A percentile compares a stretch with the other conserved stretches of the same genome.
Evolutionary conservation across 2,113 vertebrate genomes (phyloP).

Genomic region (Ochotona princeps): DNA sequence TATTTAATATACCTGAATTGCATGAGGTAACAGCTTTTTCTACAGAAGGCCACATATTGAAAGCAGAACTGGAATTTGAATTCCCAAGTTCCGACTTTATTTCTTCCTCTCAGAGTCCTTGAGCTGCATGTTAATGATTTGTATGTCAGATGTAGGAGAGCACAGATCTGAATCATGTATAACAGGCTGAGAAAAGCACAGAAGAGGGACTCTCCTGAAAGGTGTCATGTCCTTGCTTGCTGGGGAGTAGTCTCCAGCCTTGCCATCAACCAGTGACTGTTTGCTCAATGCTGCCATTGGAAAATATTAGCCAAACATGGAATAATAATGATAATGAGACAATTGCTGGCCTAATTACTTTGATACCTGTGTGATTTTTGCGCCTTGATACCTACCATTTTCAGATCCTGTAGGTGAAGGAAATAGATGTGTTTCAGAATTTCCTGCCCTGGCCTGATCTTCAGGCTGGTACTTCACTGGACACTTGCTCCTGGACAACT

Average conservation of each 20-base stretch:
- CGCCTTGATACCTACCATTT: neutral
- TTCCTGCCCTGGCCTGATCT: neutral
- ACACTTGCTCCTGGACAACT: conserved; percentile 7
- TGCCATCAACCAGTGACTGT: neutral
- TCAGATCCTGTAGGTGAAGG: neutral
- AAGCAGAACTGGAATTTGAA: neutral
- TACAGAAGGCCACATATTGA: neutral
- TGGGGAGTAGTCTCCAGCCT: neutral
- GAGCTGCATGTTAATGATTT: neutral
- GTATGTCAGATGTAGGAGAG: neutral
- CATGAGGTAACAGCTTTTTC: neutral
- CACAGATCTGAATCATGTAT: neutral
- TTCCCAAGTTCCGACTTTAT: neutral
- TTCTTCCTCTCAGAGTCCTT: neutral
- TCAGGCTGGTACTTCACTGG: neutral
- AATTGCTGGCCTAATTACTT: neutral
- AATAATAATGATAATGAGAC: neutral
- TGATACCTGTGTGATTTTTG: neutral
- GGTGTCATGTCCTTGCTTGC: neutral
- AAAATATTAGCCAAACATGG: neutral
- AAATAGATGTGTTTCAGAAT: neutral
- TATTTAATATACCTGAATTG: neutral
- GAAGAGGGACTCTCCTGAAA: neutral
- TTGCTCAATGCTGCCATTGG: neutral
- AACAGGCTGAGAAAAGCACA: neutral